Evolutionary conservation across 2,797 vertebrate species (phyloP).

Genomic region (Eospalax fontanierii): DNA sequence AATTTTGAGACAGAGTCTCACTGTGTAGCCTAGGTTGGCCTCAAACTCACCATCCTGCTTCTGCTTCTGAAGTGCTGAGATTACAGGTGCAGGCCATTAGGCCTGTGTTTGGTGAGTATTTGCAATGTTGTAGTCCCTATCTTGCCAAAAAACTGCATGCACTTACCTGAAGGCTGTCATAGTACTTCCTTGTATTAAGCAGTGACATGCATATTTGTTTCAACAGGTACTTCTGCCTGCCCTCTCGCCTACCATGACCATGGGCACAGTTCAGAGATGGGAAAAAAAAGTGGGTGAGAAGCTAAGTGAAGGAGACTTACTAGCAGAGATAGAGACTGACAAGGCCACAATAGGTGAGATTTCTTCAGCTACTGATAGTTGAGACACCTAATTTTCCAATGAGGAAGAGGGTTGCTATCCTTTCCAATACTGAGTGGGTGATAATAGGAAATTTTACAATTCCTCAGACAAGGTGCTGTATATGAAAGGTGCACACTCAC

Average conservation of each 20-base stretch:
- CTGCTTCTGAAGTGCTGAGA: background rate
- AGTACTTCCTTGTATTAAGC: background rate
- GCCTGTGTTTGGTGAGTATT: background rate
- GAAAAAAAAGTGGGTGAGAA: conserved; percentile 99
- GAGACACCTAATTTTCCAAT: conserved; percentile 65
- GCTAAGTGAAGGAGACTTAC: conserved; percentile 96
- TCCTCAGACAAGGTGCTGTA: conserved; percentile 35
- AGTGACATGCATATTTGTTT: conserved; percentile 63
- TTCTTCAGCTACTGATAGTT: conserved; percentile 70
- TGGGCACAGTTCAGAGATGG: conserved; percentile 99
- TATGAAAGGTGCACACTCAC: background rate
- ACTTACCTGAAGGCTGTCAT: conserved; percentile 2
- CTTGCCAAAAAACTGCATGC: background rate
- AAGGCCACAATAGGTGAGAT: conserved; percentile 97
- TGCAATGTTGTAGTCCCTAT: background rate
- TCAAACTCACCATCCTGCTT: background rate
- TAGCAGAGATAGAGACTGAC: conserved; percentile 99
- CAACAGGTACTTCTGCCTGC: conserved; percentile 95
- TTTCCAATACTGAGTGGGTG: conserved; percentile 52
- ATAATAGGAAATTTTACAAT: conserved; percentile 55
- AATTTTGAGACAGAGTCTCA: background rate
- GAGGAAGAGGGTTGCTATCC: conserved; percentile 66
- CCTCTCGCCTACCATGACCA: conserved; percentile 98
- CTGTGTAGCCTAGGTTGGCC: background rate
- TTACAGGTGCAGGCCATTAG: background rate